These are phyloP conservation scores for Polyploca ridens DNA, from an alignment of 2,888 invertebrate species.

Conservation along the genomic window DNA sequence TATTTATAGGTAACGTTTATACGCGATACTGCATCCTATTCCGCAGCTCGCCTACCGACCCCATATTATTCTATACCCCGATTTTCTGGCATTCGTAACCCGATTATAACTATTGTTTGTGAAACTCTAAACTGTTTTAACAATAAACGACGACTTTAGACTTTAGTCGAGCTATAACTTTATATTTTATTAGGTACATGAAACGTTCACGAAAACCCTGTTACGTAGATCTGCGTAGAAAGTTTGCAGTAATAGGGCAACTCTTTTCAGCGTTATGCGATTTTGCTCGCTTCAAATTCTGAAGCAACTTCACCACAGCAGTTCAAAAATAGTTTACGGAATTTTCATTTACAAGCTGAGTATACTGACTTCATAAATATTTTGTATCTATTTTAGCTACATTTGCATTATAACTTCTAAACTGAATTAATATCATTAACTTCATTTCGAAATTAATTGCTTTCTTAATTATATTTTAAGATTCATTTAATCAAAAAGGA, in stretches of 20 bases:
- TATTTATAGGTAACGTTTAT: neutral
- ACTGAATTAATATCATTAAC: slow-evolving; percentile 55
- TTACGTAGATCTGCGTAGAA: slow-evolving; percentile 6
- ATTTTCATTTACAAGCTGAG: slow-evolving; percentile 28
- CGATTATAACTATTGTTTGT: slow-evolving; percentile 25
- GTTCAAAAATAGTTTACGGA: slow-evolving; percentile 35
- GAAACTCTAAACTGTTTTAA: slow-evolving; percentile 11
- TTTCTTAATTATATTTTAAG: neutral
- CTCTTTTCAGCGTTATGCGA: slow-evolving; percentile 34
- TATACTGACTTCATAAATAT: neutral
- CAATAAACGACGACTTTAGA: slow-evolving; percentile 10
- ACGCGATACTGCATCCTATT: neutral
- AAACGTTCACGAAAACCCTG: slow-evolving; percentile 6
- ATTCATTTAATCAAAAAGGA: neutral
- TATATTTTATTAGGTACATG: slow-evolving; percentile 8
- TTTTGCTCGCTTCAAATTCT: slow-evolving; percentile 35
- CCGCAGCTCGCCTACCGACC: neutral
- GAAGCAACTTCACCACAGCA: slow-evolving; percentile 37
- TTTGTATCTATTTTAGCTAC: slow-evolving; percentile 39
- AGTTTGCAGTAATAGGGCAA: slow-evolving; percentile 33
- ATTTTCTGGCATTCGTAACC: slow-evolving; percentile 22
- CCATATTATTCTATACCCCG: slow-evolving; percentile 15
- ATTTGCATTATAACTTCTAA: slow-evolving; percentile 47
- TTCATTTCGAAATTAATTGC: slow-evolving; percentile 33
- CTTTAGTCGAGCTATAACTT: neutral